phyloP scores from a whole-genome alignment of 2,797 vertebrate species.

The Artibeus lituratus region DNA sequence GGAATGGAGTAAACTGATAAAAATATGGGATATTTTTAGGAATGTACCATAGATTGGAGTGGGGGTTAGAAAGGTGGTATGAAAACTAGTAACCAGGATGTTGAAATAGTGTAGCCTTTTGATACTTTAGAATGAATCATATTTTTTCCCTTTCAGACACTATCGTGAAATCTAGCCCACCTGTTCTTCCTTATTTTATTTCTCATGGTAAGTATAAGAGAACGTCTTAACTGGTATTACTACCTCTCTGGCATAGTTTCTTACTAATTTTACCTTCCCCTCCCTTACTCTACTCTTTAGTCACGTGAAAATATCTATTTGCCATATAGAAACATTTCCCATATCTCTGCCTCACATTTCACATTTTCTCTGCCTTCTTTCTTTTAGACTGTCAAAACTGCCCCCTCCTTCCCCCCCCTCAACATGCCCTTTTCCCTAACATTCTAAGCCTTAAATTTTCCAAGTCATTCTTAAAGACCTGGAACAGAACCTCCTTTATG shows the following conservation, averaged over 20 bases:
- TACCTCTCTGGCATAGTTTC: neutral
- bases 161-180: neutral
- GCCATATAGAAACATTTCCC: too few relatives aligned
- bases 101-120: neutral
- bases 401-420: neutral
- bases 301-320: neutral
- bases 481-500: neutral
- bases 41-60: neutral
- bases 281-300: neutral
- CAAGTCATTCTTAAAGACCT: neutral
- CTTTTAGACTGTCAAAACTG: neutral
- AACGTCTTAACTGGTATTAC: neutral
- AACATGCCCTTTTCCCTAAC: neutral
- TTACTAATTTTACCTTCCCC: neutral
- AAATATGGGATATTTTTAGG: neutral
- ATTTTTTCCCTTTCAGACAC: neutral
- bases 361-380: conserved; percentile 1
- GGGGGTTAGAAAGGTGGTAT: neutral
- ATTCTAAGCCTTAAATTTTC: neutral
- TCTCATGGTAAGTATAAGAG: neutral
- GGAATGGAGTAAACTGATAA: neutral
- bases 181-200: neutral
- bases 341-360: neutral
- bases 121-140: neutral
- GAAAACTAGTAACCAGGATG: neutral